Evolutionary conservation across 2,888 invertebrate species (phyloP).

Genomic region (Drosophila hawaiiensis): DNA sequence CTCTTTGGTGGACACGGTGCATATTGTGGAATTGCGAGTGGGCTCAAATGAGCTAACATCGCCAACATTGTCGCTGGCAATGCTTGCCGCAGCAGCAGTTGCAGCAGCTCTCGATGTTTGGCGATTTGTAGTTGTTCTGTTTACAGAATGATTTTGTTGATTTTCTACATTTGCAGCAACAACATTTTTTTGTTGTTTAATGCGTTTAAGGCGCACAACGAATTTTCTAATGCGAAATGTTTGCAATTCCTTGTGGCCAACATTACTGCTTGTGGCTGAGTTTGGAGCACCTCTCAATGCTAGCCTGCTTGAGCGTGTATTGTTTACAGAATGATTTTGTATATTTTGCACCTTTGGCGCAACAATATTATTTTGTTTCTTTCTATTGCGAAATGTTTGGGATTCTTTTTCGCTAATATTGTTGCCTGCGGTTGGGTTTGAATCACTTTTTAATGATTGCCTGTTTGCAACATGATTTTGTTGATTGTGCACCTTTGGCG

Average conservation of each 20-base stretch:
- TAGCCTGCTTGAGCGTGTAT: not conserved
- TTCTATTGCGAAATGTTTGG: not conserved
- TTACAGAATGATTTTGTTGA: not conserved
- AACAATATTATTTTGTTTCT: not conserved
- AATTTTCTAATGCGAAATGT: not conserved
- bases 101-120: not conserved
- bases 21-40: conserved; percentile 55
- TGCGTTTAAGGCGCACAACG: not conserved
- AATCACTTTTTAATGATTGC: not conserved
- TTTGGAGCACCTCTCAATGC: not conserved
- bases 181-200: not conserved
- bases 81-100: not conserved
- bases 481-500: not conserved
- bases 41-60: conserved; percentile 43
- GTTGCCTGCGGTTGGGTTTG: not conserved
- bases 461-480: not conserved
- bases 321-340: not conserved
- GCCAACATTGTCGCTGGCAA: not conserved
- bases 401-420: not conserved
- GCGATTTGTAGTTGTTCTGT: not conserved
- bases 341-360: not conserved
- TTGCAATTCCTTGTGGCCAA: not conserved
- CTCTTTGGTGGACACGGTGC: not conserved
- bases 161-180: not conserved
- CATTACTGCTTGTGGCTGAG: no score